Percentiles rank a stretch among this genome's conserved stretches.
Evolutionary conservation across 92 coral and sea anemone genomes (phyloP).

Genomic region (Chrysogorgia sp.): DNA sequence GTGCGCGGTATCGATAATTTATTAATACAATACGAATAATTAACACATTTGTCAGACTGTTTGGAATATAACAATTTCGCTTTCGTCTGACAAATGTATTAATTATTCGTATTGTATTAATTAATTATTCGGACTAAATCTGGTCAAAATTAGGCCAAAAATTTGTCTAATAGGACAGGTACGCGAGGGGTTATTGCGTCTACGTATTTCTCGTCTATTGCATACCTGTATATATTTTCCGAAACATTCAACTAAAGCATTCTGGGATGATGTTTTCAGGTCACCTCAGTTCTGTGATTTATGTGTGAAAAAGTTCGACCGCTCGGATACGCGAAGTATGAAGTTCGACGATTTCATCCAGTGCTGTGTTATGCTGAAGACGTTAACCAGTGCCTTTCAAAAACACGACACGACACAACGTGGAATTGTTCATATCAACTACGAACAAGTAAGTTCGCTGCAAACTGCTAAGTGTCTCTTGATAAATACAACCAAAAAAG

Average conservation of each 20-base stretch:
- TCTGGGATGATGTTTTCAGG: slow-evolving; percentile 50
- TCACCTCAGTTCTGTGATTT: slow-evolving; percentile 76
- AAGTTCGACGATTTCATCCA: slow-evolving; percentile 99
- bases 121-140: too few relatives aligned
- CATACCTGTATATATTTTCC: background rate
- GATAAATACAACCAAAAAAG: background rate
- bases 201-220: too few relatives aligned
- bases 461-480: background rate
- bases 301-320: slow-evolving; percentile 94
- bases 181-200: background rate
- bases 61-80: too few relatives aligned
- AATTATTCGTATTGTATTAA: background rate
- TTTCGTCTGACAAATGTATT: too few relatives aligned
- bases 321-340: slow-evolving; percentile 77
- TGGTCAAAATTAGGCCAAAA: too few relatives aligned
- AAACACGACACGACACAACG: slow-evolving; percentile 78
- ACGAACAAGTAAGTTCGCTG: slow-evolving; percentile 85
- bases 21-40: background rate
- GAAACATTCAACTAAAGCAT: background rate
- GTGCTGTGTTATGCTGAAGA: slow-evolving; percentile 96
- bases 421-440: slow-evolving; percentile 82
- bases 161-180: too few relatives aligned
- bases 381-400: slow-evolving; percentile 91
- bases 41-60: too few relatives aligned
- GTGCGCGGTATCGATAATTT: too few relatives aligned